Base-by-base conservation (phyloP, 2,888 invertebrate species). In the Temnothorax ravouxi region DNA sequence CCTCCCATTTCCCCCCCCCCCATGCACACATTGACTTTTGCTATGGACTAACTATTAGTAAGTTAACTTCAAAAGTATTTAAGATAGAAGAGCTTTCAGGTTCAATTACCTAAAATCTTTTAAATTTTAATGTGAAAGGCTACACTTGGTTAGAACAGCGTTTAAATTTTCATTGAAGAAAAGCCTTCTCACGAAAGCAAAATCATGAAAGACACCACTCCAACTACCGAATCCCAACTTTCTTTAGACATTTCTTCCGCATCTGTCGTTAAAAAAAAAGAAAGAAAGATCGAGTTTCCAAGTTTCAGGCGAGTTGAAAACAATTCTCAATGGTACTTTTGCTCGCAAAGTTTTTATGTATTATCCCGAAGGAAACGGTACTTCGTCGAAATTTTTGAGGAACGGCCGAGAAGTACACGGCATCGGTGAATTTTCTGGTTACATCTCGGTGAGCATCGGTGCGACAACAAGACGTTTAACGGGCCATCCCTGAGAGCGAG, bases 381-480 rank as follows among this genome's bases (percentile, higher is more conserved):
- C 75, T 82, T 64, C 5, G 64, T 52, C 74, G 52, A 41, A 41
- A 62, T 71, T 81, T 75, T 75, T 67, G 67, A 77, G n/a, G 44
- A 4, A 67, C 64, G 54, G 25, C 41, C 72, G 52, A 74, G 41
- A 50, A 61, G 61, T 61, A 64, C 25, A 6, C 11, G 44, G 50
- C 18, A n/a, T 25, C 38, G 52, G 50, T 52, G 66, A 64, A 54
- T 76, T 47, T 56, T 67, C 44, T 38, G 50, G 54, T 74, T 74
- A 67, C 44, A 15, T 44, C 38, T 50, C 41, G 44, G 11, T 67
- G 44, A 77, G 29, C 67, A 77, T 77, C 18, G 34, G 21, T 44
- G 64, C 56, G 77, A 77, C 67, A 77, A 67, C 56, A 77, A 77
- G 56, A 72, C 34, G 44, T 79, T 84, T 79, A 84, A 79, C 71